Evolutionary conservation across 2,888 invertebrate species (phyloP).

Genomic region (Dynastes grantii): DNA sequence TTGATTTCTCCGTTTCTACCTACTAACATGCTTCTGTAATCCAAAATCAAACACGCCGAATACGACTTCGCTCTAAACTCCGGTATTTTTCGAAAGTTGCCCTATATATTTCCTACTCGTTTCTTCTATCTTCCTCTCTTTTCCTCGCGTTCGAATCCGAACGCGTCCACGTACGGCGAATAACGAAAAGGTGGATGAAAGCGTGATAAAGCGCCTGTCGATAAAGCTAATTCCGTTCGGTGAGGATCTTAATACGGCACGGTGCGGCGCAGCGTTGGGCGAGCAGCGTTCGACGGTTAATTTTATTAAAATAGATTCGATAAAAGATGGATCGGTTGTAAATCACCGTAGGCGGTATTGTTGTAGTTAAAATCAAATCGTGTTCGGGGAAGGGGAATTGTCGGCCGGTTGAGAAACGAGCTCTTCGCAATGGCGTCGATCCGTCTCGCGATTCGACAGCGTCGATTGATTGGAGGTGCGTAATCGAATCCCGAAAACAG

Average conservation of each 20-base stretch:
- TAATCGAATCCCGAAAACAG: too few relatives aligned
- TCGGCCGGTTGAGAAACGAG: not conserved
- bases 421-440: constrained; percentile 2
- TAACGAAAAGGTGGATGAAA: not conserved
- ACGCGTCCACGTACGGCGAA: not conserved
- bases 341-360: constrained; percentile 15
- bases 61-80: not conserved
- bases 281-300: constrained; percentile 7
- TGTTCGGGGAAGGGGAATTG: not conserved
- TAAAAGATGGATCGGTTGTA: constrained; percentile 27
- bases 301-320: constrained; percentile 33
- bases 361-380: constrained; percentile 11
- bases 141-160: not conserved
- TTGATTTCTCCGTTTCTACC: too few relatives aligned
- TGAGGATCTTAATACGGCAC: constrained; percentile 17
- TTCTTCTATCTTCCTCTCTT: not conserved
- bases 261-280: not conserved
- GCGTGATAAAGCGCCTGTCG: constrained; percentile 38
- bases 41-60: too few relatives aligned
- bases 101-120: not conserved
- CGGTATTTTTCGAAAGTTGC: not conserved
- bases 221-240: constrained; percentile 28
- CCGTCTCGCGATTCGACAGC: constrained; percentile 3
- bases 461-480: too few relatives aligned
- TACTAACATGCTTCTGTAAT: too few relatives aligned